Evolutionary conservation across 1,140 invertebrate genomes (phyloP), one percentile per base, ranked within the genome.

Genomic region (Aradophagus sp.): DNA sequence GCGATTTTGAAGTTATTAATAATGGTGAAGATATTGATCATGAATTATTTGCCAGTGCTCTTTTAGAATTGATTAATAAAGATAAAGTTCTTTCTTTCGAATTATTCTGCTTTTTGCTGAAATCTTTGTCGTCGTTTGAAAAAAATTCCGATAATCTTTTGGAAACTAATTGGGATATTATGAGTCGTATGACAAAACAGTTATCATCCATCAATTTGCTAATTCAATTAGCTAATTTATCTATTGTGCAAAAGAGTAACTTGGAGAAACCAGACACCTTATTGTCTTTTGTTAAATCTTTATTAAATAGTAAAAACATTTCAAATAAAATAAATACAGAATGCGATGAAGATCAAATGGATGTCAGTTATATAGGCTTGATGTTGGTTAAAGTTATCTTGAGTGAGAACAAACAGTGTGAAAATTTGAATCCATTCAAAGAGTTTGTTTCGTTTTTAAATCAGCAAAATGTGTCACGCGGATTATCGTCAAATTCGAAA

Each of bases 361-460:
- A 87, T 26, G 66, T 82, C 12, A 47, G 84, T 3, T 86, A 85
- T n/a, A 74, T 84, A 1, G 76, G 81, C 32, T 73, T 88, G 7
- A 86, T 87, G 82, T 68, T 87, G 1, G 55, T 87, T 1, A 83
- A 81, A 67, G 63, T 80, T 10, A 83, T 87, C 31, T 15, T 87
- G 12, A 73, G 52, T 0, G 77, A 79, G 6, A 74, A 34, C 12
- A 73, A 69, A 11, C 45, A 68, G 13, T 29, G 29, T 0, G 73
- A 77, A 47, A 74, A 86, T 61, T 83, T 85, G 76, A 27, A 72
- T 15, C 65, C 73, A 0, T 86, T 89, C 65, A 77, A 87, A 53
- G 73, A 84, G 19, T 83, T 90, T 31, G 56, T 86, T 6, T 77
- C 75, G 20, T 84, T 87, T 56, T 74, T 90, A 2, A 77, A 85